Percentiles rank a stretch among this genome's conserved stretches.
Evolutionary conservation across 1,140 invertebrate species (phyloP).

Genomic region (Platorchestia sp.): DNA sequence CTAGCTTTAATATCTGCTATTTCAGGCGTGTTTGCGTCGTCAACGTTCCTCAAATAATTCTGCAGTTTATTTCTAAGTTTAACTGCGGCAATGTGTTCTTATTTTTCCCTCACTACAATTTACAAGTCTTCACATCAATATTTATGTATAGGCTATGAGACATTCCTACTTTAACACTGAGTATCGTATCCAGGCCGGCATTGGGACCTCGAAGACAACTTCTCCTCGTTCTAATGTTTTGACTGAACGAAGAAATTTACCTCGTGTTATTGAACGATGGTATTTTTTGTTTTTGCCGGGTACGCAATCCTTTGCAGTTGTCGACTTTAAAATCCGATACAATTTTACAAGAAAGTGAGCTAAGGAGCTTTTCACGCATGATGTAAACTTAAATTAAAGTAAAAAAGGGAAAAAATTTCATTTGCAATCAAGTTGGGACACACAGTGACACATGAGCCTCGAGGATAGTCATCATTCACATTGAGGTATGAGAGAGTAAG

Average conservation of each 20-base stretch:
- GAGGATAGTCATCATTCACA: no score
- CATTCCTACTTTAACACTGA: not conserved
- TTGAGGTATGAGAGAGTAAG: no score
- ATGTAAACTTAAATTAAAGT: no score
- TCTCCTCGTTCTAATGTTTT: not conserved
- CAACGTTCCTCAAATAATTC: not conserved
- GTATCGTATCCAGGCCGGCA: not conserved
- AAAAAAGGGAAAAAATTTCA: no score
- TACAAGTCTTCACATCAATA: not conserved
- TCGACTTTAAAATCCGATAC: not conserved
- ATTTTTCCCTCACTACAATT: not conserved
- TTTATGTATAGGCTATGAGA: not conserved
- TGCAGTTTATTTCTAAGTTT: not conserved
- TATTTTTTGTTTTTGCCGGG: not conserved
- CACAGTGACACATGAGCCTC: no score
- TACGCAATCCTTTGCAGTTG: not conserved
- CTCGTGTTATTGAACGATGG: not conserved
- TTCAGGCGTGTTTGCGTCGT: not conserved
- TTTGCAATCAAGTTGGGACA: no score
- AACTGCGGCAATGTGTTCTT: not conserved
- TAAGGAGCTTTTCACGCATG: not conserved
- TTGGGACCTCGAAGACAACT: not conserved
- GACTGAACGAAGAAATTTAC: no score
- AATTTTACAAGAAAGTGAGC: not conserved
- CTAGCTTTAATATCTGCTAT: not conserved